A percentile compares a stretch with the other conserved stretches of the same genome.
phyloP scores from a whole-genome alignment of 2,113 vertebrate species.

The Notothenia coriiceps region DNA sequence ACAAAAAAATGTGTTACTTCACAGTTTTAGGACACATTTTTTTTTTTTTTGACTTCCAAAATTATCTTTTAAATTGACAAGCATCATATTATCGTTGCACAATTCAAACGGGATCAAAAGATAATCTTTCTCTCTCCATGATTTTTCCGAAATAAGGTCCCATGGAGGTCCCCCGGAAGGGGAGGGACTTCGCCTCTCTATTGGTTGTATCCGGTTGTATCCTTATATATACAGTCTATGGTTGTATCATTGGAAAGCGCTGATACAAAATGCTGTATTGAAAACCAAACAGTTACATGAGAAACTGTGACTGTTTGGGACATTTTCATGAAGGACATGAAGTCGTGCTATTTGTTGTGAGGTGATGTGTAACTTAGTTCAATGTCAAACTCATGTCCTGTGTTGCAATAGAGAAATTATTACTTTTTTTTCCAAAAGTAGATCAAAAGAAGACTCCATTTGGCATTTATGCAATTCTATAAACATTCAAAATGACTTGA shows the following conservation, averaged over 20 bases:
- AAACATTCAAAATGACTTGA: slow-evolving; percentile 53
- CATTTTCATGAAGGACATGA: background rate
- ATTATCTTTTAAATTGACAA: too few species aligned
- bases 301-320: background rate
- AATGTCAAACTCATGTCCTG: slow-evolving; percentile 37
- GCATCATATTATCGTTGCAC: too few species aligned
- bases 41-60: too few species aligned
- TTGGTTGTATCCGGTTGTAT: too few species aligned
- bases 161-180: too few species aligned
- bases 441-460: slow-evolving; percentile 16
- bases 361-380: slow-evolving; percentile 24
- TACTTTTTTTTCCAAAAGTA: background rate
- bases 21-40: too few species aligned
- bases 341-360: slow-evolving; percentile 26
- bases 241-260: slow-evolving; percentile 28
- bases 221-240: too few species aligned
- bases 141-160: too few species aligned
- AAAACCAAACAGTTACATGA: slow-evolving; percentile 12
- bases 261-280: background rate
- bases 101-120: too few species aligned
- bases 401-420: slow-evolving; percentile 29
- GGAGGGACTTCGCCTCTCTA: too few species aligned
- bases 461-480: slow-evolving; percentile 31
- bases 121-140: too few species aligned
- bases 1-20: too few species aligned